phyloP scores from a whole-genome alignment of 2,888 invertebrate species.

The Eucera pruinosa region DNA sequence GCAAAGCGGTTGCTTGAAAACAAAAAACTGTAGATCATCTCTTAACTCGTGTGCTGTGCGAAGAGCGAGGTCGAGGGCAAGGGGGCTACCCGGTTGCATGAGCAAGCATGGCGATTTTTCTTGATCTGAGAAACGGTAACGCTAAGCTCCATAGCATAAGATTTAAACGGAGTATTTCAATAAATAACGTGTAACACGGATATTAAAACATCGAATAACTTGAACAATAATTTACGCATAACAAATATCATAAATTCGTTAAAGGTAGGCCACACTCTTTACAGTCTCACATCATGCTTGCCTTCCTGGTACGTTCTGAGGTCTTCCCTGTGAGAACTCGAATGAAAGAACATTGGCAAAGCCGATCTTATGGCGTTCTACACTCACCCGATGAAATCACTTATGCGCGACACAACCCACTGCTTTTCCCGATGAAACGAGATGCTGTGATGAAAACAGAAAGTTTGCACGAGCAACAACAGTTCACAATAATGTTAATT shows the following conservation, averaged over 20 bases:
- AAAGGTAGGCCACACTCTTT: constrained; percentile 16
- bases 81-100: constrained; percentile 67
- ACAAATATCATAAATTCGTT: constrained; percentile 26
- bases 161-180: constrained; percentile 2
- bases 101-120: constrained; percentile 78
- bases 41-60: constrained; percentile 39
- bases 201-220: not conserved
- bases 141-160: constrained; percentile 23
- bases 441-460: constrained; percentile 60
- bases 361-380: constrained; percentile 58
- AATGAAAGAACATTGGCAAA: constrained; percentile 61
- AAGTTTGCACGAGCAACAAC: constrained; percentile 67
- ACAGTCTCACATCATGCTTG: constrained; percentile 42
- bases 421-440: constrained; percentile 53
- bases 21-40: constrained; percentile 25
- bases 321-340: constrained; percentile 60
- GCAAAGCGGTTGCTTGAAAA: constrained; percentile 32
- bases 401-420: constrained; percentile 59
- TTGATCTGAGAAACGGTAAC: constrained; percentile 50
- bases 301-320: constrained; percentile 46
- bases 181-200: not conserved
- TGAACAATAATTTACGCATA: not conserved
- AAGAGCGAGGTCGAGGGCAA: constrained; percentile 67
- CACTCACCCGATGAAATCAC: constrained; percentile 63
- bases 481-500: constrained; percentile 76